Evolutionary conservation across 2,113 vertebrate genomes (phyloP).

Genomic region (Nibea coibor): DNA sequence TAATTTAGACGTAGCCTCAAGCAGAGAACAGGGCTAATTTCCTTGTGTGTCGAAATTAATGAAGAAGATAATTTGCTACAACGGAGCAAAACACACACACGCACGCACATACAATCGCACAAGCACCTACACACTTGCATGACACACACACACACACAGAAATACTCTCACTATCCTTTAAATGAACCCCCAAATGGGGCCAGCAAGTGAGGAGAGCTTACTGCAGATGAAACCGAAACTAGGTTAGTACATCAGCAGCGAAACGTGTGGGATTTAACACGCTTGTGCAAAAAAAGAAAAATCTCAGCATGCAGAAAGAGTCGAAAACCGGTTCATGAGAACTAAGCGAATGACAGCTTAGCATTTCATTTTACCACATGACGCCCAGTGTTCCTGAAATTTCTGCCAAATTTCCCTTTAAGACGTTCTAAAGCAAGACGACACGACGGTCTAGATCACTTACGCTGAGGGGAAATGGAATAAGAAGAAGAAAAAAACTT

Average conservation of each 20-base stretch:
- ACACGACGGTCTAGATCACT: background rate
- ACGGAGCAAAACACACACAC: conserved; percentile 48
- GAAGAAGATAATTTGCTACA: conserved; percentile 79
- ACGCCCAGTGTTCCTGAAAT: background rate
- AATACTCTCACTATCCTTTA: conserved; percentile 58
- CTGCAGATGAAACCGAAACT: conserved; percentile 59
- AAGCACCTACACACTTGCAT: conserved; percentile 2
- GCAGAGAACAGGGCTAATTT: conserved; percentile 74
- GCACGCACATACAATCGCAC: conserved; percentile 2
- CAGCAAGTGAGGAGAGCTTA: conserved; percentile 54
- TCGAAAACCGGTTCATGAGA: conserved; percentile 34
- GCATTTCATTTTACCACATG: background rate
- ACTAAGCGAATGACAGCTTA: conserved; percentile 1
- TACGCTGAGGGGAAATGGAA: background rate
- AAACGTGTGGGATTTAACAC: conserved; percentile 48
- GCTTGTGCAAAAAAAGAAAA: background rate
- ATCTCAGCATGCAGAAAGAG: conserved; percentile 33
- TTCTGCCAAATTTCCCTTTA: background rate
- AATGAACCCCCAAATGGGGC: conserved; percentile 66
- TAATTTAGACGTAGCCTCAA: conserved; percentile 78
- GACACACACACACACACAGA: background rate
- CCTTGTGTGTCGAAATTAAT: conserved; percentile 79
- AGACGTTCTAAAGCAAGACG: background rate
- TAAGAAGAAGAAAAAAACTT: background rate
- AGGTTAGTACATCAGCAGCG: conserved; percentile 62